These are phyloP conservation scores for Volucella inflata DNA, from an alignment of 2,888 invertebrate genomes.

Conservation along the genomic window DNA sequence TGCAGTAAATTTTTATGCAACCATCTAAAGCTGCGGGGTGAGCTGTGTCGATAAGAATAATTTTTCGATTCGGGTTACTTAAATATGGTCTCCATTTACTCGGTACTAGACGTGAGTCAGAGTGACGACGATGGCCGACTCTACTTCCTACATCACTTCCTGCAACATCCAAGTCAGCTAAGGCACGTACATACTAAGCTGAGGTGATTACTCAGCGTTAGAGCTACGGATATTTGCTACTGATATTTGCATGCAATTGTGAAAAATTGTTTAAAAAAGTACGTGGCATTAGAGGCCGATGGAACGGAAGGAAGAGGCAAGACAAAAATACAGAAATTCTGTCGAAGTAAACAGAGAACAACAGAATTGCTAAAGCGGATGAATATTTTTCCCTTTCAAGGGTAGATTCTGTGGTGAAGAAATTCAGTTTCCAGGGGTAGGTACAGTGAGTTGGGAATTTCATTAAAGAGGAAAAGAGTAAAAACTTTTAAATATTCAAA, in stretches of 20 bases:
- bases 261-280: conserved; percentile 26
- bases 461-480: too few relatives aligned
- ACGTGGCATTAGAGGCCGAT: background rate
- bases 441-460: too few relatives aligned
- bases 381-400: too few relatives aligned
- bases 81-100: conserved; percentile 48
- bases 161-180: conserved; percentile 43
- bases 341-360: too few relatives aligned
- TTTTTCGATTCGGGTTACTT: conserved; percentile 58
- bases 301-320: too few relatives aligned
- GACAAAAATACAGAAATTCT: too few relatives aligned
- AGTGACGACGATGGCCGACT: background rate
- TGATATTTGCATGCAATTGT: conserved; percentile 56
- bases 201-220: conserved; percentile 34
- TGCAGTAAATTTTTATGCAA: conserved; percentile 31
- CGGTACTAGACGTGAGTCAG: conserved; percentile 13
- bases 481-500: too few relatives aligned
- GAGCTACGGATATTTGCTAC: conserved; percentile 36
- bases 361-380: too few relatives aligned
- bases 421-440: too few relatives aligned
- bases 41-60: conserved; percentile 38
- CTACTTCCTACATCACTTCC: conserved; percentile 67
- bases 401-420: too few relatives aligned
- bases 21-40: background rate
- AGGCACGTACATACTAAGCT: conserved; percentile 43